phyloP scores from a whole-genome alignment of 2,113 vertebrate species.

The Nipponia nippon region DNA sequence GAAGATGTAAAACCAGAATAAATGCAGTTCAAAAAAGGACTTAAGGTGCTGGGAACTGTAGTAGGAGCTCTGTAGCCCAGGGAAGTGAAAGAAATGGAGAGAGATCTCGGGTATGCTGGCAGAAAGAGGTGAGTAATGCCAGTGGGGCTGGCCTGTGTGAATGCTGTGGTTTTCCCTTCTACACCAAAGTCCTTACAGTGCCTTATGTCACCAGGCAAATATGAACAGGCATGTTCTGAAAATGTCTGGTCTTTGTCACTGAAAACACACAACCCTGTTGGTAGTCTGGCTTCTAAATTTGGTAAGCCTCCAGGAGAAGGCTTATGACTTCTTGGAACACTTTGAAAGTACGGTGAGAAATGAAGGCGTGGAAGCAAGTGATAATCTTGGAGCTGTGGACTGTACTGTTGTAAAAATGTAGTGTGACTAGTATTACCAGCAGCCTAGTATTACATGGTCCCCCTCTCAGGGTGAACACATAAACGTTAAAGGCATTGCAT shows the following conservation, averaged over 20 bases:
- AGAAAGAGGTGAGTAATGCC: neutral
- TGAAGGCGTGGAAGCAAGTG: neutral
- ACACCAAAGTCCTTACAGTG: neutral
- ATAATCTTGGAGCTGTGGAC: neutral
- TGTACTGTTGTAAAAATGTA: neutral
- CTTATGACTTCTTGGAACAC: neutral
- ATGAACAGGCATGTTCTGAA: neutral
- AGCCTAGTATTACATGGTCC: neutral
- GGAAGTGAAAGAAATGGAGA: neutral
- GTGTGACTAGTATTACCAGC: neutral
- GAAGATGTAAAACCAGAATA: neutral
- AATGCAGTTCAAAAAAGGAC: neutral
- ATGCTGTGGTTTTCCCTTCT: neutral
- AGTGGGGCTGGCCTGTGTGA: neutral
- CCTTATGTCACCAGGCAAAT: conserved; percentile 19
- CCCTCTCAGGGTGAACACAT: neutral
- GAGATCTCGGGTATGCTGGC: neutral
- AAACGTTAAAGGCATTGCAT: neutral
- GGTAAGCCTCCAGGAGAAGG: neutral
- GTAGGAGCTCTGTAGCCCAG: neutral
- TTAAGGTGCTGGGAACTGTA: neutral
- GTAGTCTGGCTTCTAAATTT: neutral
- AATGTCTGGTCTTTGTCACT: neutral
- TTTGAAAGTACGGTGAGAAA: neutral
- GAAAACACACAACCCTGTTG: neutral